Evolutionary conservation across 2,888 invertebrate genomes (phyloP).

Genomic region (Temnothorax unifasciatus): DNA sequence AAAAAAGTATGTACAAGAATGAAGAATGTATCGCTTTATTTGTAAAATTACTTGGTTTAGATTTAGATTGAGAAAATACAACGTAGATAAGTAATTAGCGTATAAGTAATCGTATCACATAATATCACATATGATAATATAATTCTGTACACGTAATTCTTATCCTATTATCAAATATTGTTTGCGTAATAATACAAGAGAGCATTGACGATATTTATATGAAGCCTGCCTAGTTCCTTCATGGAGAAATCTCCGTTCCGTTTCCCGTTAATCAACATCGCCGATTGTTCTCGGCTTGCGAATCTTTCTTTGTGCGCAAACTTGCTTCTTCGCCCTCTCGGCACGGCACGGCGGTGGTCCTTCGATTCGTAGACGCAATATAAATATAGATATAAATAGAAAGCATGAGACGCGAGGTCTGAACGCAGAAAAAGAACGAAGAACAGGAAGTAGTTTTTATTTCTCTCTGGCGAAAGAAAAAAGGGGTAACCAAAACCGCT

Average conservation of each 20-base stretch:
- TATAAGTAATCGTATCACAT: slow-evolving; percentile 61
- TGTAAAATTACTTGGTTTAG: slow-evolving; percentile 19
- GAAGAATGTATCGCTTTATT: slow-evolving; percentile 30
- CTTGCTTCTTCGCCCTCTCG: not conserved
- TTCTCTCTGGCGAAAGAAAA: not conserved
- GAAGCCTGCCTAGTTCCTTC: not conserved
- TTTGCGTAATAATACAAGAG: slow-evolving; percentile 23
- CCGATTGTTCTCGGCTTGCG: not conserved
- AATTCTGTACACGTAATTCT: slow-evolving; percentile 39
- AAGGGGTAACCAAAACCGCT: not conserved
- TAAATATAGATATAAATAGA: not conserved
- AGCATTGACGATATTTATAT: slow-evolving; percentile 31
- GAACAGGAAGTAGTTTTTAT: not conserved
- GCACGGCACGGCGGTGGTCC: not conserved
- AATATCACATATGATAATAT: slow-evolving; percentile 53
- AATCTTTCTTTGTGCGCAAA: not conserved
- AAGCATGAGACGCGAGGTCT: not conserved
- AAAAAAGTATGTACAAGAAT: slow-evolving; percentile 8
- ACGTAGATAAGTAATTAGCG: slow-evolving; percentile 24
- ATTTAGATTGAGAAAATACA: slow-evolving; percentile 46
- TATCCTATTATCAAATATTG: slow-evolving; percentile 35
- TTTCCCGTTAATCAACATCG: not conserved
- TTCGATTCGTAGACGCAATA: not conserved
- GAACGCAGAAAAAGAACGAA: not conserved
- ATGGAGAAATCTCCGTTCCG: not conserved